Base-by-base conservation (phyloP, 1,140 invertebrate species). In the Centruroides vittatus region DNA sequence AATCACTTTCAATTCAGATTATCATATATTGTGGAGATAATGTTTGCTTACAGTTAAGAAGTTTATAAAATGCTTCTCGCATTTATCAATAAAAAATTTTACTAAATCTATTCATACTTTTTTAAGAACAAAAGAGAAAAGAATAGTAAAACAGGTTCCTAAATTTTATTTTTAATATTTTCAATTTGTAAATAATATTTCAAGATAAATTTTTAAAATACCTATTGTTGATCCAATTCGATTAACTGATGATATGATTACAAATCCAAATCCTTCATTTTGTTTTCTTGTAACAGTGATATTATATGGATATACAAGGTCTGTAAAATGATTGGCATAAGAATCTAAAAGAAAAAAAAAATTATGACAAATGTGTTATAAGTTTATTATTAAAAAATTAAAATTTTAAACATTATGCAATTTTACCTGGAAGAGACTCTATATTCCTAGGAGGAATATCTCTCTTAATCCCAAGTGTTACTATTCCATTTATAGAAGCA, bases 231-330 rank as follows among this genome's bases (percentile, higher is more conserved):
- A 90, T 50, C 90, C 89, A 62, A 86, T 84, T 78, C 89, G 89
- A 41, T 50, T 93, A 1, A 93, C 88, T 9, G 93, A 96, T 0
- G 94, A 98, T 67, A 98, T 97, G 59, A 99, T 97, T 13, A 98
- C 93, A 76, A 98, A 99, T 23, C 96, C 96, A 76, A 99, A 99
- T 8, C 95, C 94, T 77, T 99, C 95, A 61, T 86, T 89, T 68
- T 97, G 92, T 71, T 84, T 83, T 12, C 64, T 51, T 11, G 55
- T 50, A 0, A 99, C 86, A 11, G 86, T 85, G 5, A 95, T 86
- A 71, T 95, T 89, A 68, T 93, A 92, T 0, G 80, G 79, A 59
- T 78, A 76, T 47, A 8, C 23, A 53, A 53, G 51, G 5, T 36
- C 51, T 53, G 51, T 36, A 36, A 34, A 53, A 53, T 23, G 51